These are phyloP conservation scores for Cliona cf. orientalis DNA, from an alignment of 37 sponge, comb jelly and placozoan genomes.

Conservation along the genomic window DNA sequence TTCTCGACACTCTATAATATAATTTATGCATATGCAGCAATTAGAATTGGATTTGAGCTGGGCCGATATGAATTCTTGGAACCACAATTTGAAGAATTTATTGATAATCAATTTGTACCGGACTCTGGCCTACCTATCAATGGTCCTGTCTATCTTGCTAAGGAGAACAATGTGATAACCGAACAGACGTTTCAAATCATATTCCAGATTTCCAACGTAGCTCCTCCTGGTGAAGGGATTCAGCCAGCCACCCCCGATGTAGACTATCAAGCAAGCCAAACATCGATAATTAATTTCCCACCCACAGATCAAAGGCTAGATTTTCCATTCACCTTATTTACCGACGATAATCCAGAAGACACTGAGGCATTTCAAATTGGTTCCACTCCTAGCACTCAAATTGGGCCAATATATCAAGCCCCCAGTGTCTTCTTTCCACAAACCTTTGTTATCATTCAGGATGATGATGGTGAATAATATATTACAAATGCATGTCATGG, in stretches of 20 bases:
- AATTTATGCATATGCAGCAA: not conserved
- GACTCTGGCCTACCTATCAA: not conserved
- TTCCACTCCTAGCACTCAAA: not conserved
- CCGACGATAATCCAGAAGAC: constrained; percentile 9
- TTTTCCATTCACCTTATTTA: not conserved
- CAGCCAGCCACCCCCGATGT: too few relatives aligned
- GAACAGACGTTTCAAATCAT: not conserved
- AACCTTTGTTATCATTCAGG: not conserved
- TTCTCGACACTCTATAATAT: not conserved
- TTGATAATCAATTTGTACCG: too few relatives aligned
- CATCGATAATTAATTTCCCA: not conserved
- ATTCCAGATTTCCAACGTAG: not conserved
- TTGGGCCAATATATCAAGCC: not conserved
- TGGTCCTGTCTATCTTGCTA: not conserved
- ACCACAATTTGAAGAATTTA: not conserved
- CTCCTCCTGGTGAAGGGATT: not conserved
- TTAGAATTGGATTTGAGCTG: constrained; percentile 24
- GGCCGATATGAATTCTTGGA: not conserved
- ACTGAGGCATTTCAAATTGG: not conserved
- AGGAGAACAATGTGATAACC: constrained; percentile 1
- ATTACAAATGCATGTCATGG: too few relatives aligned
- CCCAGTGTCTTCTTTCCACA: not conserved
- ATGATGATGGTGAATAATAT: constrained; percentile 1
- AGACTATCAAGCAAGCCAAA: too few relatives aligned
- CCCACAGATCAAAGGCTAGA: not conserved